A percentile compares a stretch with the other conserved stretches of the same genome.
Conservation (phyloP, 2,113 vertebrate genomes). For the Archocentrus centrarchus region DNA sequence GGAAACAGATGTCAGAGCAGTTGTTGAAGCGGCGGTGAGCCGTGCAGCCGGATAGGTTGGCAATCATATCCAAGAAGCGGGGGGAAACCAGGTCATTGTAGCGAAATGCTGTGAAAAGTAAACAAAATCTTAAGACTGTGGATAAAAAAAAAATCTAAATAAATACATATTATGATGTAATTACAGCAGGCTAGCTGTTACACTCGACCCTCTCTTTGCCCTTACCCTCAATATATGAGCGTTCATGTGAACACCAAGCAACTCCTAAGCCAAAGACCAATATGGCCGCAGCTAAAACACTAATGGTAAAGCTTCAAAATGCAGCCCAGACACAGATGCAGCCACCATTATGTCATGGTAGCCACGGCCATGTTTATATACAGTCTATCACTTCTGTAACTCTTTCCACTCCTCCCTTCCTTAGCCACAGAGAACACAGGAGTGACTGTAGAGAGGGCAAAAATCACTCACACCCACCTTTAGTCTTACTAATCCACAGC, state of each 20-base stretch:
- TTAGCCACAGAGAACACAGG: neutral
- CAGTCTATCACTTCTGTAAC: neutral
- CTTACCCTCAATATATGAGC: too few relatives aligned
- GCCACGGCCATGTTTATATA: neutral
- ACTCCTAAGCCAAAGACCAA: neutral
- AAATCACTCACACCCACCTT: neutral
- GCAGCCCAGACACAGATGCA: too few relatives aligned
- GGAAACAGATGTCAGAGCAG: conserved; percentile 98
- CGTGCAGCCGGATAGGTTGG: conserved; percentile 95
- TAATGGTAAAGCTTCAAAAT: too few relatives aligned
- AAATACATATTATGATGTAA: neutral
- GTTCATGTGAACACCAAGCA: neutral
- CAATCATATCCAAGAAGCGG: conserved; percentile 93
- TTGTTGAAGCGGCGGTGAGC: conserved; percentile 94
- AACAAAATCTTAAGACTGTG: neutral
- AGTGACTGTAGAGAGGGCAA: neutral
- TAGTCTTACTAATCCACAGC: neutral
- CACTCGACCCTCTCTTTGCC: neutral
- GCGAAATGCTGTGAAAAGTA: conserved; percentile 87
- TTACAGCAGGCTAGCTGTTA: neutral
- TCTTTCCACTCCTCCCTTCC: too few relatives aligned
- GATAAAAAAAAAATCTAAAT: neutral
- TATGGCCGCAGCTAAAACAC: neutral
- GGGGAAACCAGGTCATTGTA: conserved; percentile 99
- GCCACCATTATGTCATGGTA: neutral